Conservation (phyloP, 2,113 vertebrate species). For the Typhlomys cinereus region DNA sequence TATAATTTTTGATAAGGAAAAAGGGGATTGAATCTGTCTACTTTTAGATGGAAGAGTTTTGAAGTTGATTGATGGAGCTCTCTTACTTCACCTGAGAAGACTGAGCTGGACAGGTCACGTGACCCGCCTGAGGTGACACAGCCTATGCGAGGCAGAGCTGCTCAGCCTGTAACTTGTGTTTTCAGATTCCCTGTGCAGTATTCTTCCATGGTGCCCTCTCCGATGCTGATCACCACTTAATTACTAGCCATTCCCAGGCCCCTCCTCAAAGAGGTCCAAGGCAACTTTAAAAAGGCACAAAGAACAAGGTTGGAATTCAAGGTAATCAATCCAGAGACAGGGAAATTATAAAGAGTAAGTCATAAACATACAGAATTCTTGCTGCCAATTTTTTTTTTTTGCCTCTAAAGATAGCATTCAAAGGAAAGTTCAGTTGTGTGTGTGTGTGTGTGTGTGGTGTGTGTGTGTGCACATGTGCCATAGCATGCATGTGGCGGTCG, state of each 20-base stretch:
- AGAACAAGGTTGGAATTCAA: conserved; percentile 14
- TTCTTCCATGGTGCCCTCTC: not conserved
- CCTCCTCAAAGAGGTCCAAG: not conserved
- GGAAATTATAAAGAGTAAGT: not conserved
- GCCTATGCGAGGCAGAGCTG: not conserved
- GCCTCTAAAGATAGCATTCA: not conserved
- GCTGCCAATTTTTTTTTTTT: not conserved
- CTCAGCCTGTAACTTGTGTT: not conserved
- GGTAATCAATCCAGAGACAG: not conserved
- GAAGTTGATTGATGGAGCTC: not conserved
- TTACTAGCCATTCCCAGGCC: not conserved
- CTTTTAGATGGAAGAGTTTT: conserved; percentile 15
- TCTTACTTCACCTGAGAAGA: not conserved
- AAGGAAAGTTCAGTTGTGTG: not conserved
- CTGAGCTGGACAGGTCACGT: not conserved
- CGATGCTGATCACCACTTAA: not conserved
- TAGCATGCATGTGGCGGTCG: not conserved
- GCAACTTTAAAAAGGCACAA: not conserved
- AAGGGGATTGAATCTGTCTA: not conserved
- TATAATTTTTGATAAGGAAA: conserved; percentile 28
- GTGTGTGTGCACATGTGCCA: too few relatives aligned
- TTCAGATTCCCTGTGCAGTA: not conserved
- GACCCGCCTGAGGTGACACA: not conserved
- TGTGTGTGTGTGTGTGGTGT: not conserved
- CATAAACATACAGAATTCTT: not conserved